Evolutionary conservation across 2,888 invertebrate species (phyloP).

Genomic region (Tinea pellionella): DNA sequence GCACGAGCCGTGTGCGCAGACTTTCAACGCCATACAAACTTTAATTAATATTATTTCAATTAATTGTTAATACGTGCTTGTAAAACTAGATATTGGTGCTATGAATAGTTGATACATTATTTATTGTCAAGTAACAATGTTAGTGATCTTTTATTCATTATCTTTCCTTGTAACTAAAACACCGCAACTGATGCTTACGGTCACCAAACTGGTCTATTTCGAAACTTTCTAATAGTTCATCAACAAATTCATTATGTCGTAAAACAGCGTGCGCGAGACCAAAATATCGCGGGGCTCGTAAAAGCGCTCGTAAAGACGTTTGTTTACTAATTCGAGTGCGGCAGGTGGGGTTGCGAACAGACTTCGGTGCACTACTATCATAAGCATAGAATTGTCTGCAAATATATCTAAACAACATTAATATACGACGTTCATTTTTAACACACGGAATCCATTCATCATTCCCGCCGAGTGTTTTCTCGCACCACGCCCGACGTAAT

Average conservation of each 20-base stretch:
- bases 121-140: too few species aligned
- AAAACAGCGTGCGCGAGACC: slow-evolving; percentile 63
- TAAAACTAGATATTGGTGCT: not conserved
- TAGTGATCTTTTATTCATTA: not conserved
- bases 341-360: slow-evolving; percentile 50
- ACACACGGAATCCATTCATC: not conserved
- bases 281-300: slow-evolving; percentile 67
- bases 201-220: slow-evolving; percentile 62
- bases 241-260: slow-evolving; percentile 71
- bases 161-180: not conserved
- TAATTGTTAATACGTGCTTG: not conserved
- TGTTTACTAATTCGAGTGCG: slow-evolving; percentile 69
- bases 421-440: not conserved
- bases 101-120: too few species aligned
- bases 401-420: not conserved
- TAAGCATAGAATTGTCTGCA: not conserved
- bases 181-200: slow-evolving; percentile 28
- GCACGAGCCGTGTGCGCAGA: slow-evolving; percentile 42
- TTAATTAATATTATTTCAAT: slow-evolving; percentile 6
- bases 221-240: slow-evolving; percentile 68
- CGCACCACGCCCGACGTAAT: not conserved
- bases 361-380: not conserved
- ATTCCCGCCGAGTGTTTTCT: not conserved
- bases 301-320: slow-evolving; percentile 68
- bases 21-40: slow-evolving; percentile 15